Conservation (phyloP, 2,113 vertebrate species). For the Muntiacus muntjak region DNA sequence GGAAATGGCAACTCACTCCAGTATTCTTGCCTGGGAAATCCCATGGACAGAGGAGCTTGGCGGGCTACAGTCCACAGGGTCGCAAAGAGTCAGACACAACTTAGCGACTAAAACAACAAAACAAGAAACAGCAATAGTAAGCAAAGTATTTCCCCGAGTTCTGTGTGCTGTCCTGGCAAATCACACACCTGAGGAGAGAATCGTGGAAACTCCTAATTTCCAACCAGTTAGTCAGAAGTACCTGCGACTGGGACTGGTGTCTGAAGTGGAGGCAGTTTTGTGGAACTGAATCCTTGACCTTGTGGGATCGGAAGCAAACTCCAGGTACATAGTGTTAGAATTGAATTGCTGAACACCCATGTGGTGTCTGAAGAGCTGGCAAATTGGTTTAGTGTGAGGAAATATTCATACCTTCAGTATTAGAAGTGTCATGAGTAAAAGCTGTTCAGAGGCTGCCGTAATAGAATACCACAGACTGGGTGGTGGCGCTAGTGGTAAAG, state of each 20-base stretch:
- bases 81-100: background rate
- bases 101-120: background rate
- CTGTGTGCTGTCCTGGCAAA: background rate
- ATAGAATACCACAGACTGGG: background rate
- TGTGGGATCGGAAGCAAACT: background rate
- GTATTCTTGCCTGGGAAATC: background rate
- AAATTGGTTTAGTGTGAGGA: background rate
- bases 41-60: background rate
- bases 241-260: background rate
- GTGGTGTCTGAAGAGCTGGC: background rate
- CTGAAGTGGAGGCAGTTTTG: background rate
- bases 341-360: background rate
- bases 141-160: background rate
- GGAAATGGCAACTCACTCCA: background rate
- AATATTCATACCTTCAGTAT: background rate
- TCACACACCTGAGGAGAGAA: background rate
- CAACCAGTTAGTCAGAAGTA: background rate
- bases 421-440: background rate
- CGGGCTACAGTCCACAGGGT: background rate
- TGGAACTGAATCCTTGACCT: background rate
- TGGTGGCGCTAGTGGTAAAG: background rate
- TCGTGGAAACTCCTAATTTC: background rate
- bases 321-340: background rate
- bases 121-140: background rate
- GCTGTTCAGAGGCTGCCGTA: background rate